These are phyloP conservation scores for Opisthocomus hoazin DNA, from an alignment of 2,113 vertebrate genomes.

Conservation along the genomic window DNA sequence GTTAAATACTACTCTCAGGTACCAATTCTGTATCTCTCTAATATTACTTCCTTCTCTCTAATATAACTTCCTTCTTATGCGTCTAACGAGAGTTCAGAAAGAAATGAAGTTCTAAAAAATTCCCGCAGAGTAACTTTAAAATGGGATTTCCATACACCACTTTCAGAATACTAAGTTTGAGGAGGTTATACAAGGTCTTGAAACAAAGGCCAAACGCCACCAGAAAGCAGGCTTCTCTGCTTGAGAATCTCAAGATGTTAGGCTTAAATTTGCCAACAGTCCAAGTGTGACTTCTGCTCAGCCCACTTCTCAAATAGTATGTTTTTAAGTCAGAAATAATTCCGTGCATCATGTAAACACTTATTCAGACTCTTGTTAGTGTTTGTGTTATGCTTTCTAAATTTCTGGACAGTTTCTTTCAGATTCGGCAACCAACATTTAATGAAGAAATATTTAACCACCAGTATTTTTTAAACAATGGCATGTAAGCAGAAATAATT, in stretches of 20 bases:
- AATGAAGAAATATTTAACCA: constrained; percentile 38
- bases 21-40: background rate
- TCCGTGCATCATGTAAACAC: background rate
- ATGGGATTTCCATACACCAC: background rate
- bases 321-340: background rate
- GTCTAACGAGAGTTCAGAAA: background rate
- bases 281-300: background rate
- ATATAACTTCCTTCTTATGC: accelerated
- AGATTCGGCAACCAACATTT: background rate
- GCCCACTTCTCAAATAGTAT: background rate
- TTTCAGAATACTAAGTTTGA: background rate
- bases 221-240: background rate
- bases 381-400: background rate
- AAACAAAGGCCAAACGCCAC: background rate
- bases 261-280: background rate
- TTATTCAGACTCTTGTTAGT: background rate
- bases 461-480: background rate
- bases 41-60: background rate
- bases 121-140: background rate
- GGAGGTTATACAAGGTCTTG: background rate
- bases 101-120: background rate
- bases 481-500: background rate
- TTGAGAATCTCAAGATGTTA: background rate
- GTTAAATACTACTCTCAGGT: background rate
- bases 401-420: background rate